Percentiles rank a stretch among this genome's conserved stretches.
phyloP scores from a whole-genome alignment of 1,140 invertebrate genomes.

The Melitaea cinxia region DNA sequence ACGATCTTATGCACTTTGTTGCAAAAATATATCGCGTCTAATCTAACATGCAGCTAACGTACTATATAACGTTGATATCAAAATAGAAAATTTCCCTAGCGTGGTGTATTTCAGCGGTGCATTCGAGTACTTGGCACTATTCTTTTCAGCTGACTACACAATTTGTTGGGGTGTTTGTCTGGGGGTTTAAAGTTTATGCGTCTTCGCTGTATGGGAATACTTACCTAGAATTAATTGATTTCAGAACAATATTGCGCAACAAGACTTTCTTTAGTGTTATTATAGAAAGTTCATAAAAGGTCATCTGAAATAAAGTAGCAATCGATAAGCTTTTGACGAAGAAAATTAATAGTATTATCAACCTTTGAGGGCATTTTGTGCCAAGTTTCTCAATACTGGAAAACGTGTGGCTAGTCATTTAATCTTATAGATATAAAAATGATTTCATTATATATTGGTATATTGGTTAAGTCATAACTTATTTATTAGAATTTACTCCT shows the following conservation, averaged over 20 bases:
- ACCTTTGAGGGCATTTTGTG: too few relatives aligned
- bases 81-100: conserved; percentile 38
- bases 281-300: too few relatives aligned
- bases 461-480: too few relatives aligned
- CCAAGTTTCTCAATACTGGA: too few relatives aligned
- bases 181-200: not conserved
- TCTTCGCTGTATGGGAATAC: not conserved
- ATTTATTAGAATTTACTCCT: too few relatives aligned
- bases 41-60: conserved; percentile 13
- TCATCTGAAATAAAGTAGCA: too few relatives aligned
- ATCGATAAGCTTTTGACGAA: too few relatives aligned
- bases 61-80: conserved; percentile 21
- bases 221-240: not conserved
- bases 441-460: too few relatives aligned
- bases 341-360: too few relatives aligned
- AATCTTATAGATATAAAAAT: too few relatives aligned
- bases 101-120: conserved; percentile 36
- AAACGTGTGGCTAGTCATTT: too few relatives aligned
- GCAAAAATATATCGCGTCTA: conserved; percentile 11
- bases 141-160: conserved; percentile 23
- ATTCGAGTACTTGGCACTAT: conserved; percentile 29
- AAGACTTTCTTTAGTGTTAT: not conserved
- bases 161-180: conserved; percentile 23
- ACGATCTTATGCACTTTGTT: not conserved
- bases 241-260: not conserved